Base-by-base conservation (phyloP, 2,888 invertebrate genomes). In the Erebia epiphron region DNA sequence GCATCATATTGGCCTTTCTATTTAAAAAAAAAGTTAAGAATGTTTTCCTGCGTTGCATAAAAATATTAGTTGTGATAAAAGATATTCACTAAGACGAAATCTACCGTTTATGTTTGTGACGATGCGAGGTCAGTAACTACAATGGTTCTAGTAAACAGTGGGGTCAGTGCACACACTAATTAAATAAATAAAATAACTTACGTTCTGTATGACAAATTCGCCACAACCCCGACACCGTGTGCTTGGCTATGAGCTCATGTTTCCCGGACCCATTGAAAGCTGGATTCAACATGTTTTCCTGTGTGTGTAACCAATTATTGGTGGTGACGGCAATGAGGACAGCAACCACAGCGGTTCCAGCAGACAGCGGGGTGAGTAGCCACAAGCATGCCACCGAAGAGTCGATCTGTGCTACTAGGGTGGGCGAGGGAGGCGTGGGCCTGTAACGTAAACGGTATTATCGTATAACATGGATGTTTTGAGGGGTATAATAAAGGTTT, bases 221-320 rank as follows among this genome's bases (percentile, higher is more conserved):
- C 97, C 97, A 97, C 66, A 97, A 90, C 62, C 97, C 97, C n/a
- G 97, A 97, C 50, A 96, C 94, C 46, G 97, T 97, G 85, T 95
- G 94, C 83, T 96, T 97, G 69, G 96, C 95, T 52, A 96, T 92
- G 73, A 95, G 94, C 79, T 96, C 96, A 80, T 95, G 95, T 76
- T 95, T 96, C 10, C 95, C 95, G 0, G 97, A 97, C 8, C 97
- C 96, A 86, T 97, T 98, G 87, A 95, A 96, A 66, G 94, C 92
- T 13, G 95, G 95, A 88, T 96, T 97, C 71, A 96, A 95, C 94
- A 98, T 95, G 85, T 96, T 97, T 87, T 98, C 98, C 85, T 97
- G 96, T 4, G 97, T 97, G 78, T 96, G 96, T 35, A 98, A 94
- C 98, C 98, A 98, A 89, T 97, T 96, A 84, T 96, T 96, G 3